Evolutionary conservation across 2,888 invertebrate species (phyloP).

Genomic region (Temnothorax ravouxi): DNA sequence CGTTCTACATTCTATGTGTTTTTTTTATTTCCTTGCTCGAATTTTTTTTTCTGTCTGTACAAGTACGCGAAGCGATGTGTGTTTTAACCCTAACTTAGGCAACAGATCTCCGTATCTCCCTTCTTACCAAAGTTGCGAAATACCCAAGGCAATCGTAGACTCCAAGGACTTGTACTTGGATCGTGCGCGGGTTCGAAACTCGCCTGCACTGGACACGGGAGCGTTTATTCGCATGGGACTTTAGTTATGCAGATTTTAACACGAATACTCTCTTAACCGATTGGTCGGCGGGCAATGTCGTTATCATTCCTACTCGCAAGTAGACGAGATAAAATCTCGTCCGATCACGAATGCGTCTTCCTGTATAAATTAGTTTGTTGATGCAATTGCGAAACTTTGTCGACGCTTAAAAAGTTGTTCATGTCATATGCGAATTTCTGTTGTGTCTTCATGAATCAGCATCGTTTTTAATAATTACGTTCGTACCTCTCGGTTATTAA

Average conservation of each 20-base stretch:
- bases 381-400: conserved; percentile 16
- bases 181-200: conserved; percentile 63
- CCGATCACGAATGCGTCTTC: conserved; percentile 7
- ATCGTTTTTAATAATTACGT: background rate
- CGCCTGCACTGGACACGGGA: conserved; percentile 43
- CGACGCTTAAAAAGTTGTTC: background rate
- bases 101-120: conserved; percentile 14
- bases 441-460: background rate
- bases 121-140: conserved; percentile 30
- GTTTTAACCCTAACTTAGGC: background rate
- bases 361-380: conserved; percentile 16
- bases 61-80: background rate
- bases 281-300: conserved; percentile 65
- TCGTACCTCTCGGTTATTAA: background rate
- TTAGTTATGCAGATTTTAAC: conserved; percentile 75
- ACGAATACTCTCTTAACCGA: conserved; percentile 74
- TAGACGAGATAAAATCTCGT: conserved; percentile 31
- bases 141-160: conserved; percentile 26
- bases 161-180: conserved; percentile 58
- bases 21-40: background rate
- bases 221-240: conserved; percentile 65
- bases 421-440: background rate
- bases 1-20: background rate
- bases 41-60: background rate
- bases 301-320: conserved; percentile 58